Evolutionary conservation across 2,888 invertebrate genomes (phyloP).

Genomic region (Mythimna albipuncta): DNA sequence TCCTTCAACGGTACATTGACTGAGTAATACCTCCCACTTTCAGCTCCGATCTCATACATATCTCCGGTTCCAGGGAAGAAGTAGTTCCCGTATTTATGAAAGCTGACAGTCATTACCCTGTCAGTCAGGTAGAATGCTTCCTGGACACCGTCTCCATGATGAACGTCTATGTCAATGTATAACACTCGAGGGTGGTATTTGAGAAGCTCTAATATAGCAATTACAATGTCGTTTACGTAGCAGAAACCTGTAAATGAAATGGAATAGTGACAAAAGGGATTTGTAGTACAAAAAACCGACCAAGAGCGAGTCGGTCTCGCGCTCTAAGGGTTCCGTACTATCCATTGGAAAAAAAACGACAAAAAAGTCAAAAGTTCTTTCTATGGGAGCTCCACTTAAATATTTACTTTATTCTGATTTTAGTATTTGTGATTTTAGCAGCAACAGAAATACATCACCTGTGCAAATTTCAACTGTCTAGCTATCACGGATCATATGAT

Average conservation of each 20-base stretch:
- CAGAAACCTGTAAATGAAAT: constrained; percentile 94
- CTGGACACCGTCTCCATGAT: constrained; percentile 99
- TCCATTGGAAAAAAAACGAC: too few relatives aligned
- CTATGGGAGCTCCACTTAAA: too few relatives aligned
- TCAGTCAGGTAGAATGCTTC: constrained; percentile 99
- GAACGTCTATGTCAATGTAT: constrained; percentile 99
- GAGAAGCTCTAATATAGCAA: constrained; percentile 98
- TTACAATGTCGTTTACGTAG: constrained; percentile 99
- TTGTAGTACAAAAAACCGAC: neutral
- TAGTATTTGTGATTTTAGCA: too few relatives aligned
- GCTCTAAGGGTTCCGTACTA: too few relatives aligned
- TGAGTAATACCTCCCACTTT: constrained; percentile 98
- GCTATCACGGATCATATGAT: too few relatives aligned
- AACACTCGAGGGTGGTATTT: constrained; percentile 98
- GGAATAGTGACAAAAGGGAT: neutral
- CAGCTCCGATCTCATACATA: constrained; percentile 99
- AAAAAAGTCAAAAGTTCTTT: too few relatives aligned
- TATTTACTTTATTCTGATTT: too few relatives aligned
- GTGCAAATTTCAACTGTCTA: too few relatives aligned
- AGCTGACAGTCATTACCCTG: constrained; percentile 99
- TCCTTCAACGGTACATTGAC: constrained; percentile 99
- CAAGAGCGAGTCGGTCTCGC: too few relatives aligned
- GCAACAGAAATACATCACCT: too few relatives aligned
- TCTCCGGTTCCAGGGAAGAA: constrained; percentile 99
- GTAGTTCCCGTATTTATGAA: constrained; percentile 99